phyloP scores from a whole-genome alignment of 2,113 vertebrate genomes.

The Uria aalge region DNA sequence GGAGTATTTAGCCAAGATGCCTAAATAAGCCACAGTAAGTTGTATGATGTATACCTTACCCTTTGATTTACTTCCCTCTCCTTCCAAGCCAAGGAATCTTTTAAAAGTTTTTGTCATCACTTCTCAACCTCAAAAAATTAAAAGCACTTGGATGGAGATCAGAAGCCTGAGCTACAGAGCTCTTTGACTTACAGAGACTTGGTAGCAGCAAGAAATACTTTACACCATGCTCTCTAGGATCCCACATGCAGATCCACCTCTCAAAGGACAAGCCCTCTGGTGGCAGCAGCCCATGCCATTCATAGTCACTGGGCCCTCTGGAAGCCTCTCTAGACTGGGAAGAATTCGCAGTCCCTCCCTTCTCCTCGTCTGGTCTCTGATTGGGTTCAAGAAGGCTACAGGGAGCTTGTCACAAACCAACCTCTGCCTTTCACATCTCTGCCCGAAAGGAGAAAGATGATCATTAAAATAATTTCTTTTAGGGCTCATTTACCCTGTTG shows the following conservation, averaged over 20 bases:
- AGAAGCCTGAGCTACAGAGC: not conserved
- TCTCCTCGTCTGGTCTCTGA: not conserved
- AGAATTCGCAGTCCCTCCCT: not conserved
- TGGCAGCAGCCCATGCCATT: not conserved
- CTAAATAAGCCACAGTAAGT: constrained; percentile 18
- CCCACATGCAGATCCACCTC: not conserved
- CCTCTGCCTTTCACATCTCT: not conserved
- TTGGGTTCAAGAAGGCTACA: not conserved
- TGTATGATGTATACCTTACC: not conserved
- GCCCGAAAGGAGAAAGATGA: not conserved
- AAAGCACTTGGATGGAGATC: not conserved
- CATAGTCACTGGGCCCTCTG: not conserved
- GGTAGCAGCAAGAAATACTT: not conserved
- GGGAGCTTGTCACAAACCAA: not conserved
- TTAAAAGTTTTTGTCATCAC: not conserved
- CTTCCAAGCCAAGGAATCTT: not conserved
- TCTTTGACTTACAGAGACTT: not conserved
- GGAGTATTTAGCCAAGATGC: constrained; percentile 30
- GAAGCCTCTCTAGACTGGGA: not conserved
- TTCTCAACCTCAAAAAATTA: constrained; percentile 12
- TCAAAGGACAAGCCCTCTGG: not conserved
- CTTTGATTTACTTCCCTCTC: constrained; percentile 31
- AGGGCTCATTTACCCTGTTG: constrained; percentile 20
- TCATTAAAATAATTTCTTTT: not conserved
- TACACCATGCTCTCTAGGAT: not conserved